Evolutionary conservation across 2,113 vertebrate species (phyloP), one percentile per base, ranked within the genome.

Genomic region (Prochilodus magdalenae): DNA sequence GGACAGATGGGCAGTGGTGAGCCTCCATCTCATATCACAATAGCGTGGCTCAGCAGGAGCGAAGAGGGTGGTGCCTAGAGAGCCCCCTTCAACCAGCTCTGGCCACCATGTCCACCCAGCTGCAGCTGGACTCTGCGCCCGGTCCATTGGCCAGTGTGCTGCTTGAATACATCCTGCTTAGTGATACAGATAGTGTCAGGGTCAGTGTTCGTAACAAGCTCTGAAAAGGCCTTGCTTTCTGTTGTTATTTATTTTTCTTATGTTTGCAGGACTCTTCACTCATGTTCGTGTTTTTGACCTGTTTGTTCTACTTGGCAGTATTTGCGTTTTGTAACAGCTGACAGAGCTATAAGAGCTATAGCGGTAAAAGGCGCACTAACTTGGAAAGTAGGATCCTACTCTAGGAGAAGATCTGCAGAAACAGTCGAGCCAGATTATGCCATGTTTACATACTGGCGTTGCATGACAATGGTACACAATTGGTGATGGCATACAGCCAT

Each of bases 1-100:
- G 80, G 83, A 73, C 85, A 85, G 86, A 85, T 86, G 88, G 88
- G 76, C 73, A 81, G 47, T 67, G 60, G 26, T 62, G 7, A 73
- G 80, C 40, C 59, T 40, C 66, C 69, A 44, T 86, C 44, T 73
- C 70, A 60, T 40, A 78, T 85, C 84, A 85, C 86, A 87, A 76
- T 82, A 67, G 80, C 81, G 44, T 78, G 72, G 77, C 83, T 62
- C 85, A 74, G 86, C 83, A 62, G 62, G 77, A 77, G 55, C 57
- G 36, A 71, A 63, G 15, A 66, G 76, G 85, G 83, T 81, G 81
- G 74, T 60, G 83, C 55, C 65, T 67, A 36, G n/a, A 76, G 66
- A 75, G 24, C n/a, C 40, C 30, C 51, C 30, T 15, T 40, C 30
- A 36, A 36, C 66, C 66, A 70, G 36, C 36, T 70, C 33, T 13